Conservation (phyloP, 1,140 invertebrate species). For the Caenorhabditis remanei region DNA sequence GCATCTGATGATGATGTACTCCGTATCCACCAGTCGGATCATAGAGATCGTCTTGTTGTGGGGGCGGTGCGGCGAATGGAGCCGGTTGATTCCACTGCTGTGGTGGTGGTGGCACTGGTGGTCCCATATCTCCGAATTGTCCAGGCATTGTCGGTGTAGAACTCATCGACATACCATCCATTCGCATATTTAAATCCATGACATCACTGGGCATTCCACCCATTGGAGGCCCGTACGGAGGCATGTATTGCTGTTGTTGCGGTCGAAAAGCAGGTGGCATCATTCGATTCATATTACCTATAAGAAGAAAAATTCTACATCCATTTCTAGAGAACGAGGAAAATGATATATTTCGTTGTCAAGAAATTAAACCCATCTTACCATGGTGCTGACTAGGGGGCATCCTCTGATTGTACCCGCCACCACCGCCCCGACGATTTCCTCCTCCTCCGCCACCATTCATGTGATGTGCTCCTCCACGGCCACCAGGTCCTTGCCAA, state of each 20-base stretch:
- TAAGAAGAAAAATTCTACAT: background rate
- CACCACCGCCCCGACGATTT: background rate
- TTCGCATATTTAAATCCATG: constrained; percentile 31
- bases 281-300: constrained; percentile 29
- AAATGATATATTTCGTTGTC: too few species aligned
- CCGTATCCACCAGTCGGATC: constrained; percentile 20
- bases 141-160: constrained; percentile 32
- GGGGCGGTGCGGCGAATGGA: constrained; percentile 11
- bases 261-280: constrained; percentile 34
- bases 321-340: background rate
- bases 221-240: constrained; percentile 22
- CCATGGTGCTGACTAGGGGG: background rate
- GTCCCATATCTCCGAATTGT: constrained; percentile 21
- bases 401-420: constrained; percentile 29
- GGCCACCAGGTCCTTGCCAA: constrained; percentile 51
- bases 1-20: constrained; percentile 14
- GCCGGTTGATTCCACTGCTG: constrained; percentile 46
- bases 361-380: background rate
- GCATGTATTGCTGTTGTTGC: constrained; percentile 32
- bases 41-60: constrained; percentile 48
- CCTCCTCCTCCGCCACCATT: constrained; percentile 32
- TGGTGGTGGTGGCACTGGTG: background rate
- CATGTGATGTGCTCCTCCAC: constrained; percentile 44
- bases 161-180: constrained; percentile 24
- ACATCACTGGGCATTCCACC: constrained; percentile 17